Conservation (phyloP, 2,113 vertebrate genomes). For the Oncorhynchus tshawytscha region DNA sequence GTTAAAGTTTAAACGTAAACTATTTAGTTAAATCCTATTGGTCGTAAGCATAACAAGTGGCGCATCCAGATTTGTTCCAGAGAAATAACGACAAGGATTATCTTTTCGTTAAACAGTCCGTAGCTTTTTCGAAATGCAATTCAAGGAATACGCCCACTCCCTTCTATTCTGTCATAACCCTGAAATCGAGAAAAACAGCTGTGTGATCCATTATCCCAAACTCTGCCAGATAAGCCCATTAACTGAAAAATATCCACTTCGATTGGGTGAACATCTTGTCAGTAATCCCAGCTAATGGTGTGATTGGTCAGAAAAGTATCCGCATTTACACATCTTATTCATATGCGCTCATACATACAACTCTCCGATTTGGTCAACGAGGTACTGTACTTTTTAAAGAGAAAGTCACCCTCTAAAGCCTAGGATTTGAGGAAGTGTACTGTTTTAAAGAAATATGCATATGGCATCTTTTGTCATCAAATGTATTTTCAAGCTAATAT, state of each 20-base stretch:
- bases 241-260: neutral
- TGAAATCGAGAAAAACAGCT: constrained; percentile 60
- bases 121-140: constrained; percentile 1
- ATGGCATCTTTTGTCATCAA: neutral
- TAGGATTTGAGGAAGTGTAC: neutral
- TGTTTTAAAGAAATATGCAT: too few relatives aligned
- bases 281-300: neutral
- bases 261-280: constrained; percentile 59
- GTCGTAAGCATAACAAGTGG: too few relatives aligned
- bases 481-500: neutral
- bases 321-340: constrained; percentile 36
- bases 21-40: neutral
- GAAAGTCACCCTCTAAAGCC: neutral
- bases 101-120: neutral
- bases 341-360: constrained; percentile 50
- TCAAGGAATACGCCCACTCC: constrained; percentile 8
- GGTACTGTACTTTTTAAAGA: constrained; percentile 41
- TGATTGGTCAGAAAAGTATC: constrained; percentile 61
- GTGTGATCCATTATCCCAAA: constrained; percentile 57
- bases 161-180: constrained; percentile 31
- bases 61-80: neutral
- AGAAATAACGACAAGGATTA: neutral
- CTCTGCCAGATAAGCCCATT: constrained; percentile 8
- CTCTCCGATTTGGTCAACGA: neutral
- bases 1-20: constrained; percentile 33